Evolutionary conservation across 2,888 invertebrate genomes (phyloP), one percentile per base, ranked within the genome.

Genomic region (Creontiades dilutus): DNA sequence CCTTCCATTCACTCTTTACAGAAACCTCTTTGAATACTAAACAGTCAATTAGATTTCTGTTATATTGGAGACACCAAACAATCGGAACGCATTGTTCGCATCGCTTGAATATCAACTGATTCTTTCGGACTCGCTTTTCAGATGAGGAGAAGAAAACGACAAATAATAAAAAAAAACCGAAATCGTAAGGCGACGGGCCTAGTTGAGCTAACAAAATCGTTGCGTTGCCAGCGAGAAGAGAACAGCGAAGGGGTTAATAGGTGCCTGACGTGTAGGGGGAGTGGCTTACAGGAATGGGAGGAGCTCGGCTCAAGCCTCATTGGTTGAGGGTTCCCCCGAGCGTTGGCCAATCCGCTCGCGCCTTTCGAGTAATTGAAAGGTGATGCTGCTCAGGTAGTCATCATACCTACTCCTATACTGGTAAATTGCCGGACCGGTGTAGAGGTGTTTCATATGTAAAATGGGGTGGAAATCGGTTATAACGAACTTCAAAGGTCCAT

Each of bases 1-100:
- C 57, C 85, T 85, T 85, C 85, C 85, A 85, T 85, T 85, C 57
- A 61, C 85, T 47, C 78, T 78, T 78, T 78, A 78, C 78, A 46
- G 47, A 78, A 68, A 23, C 68, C 78, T 37, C 78, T 46, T 19
- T 37, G 78, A 78, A 78, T 78, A 78, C 78, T 78, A 78, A 78
- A 46, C 28, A 78, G 78, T 78, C 78, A 78, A 78, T 78, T 78
- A 78, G 78, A 68, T 68, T 68, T 68, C 68, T 68, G 68, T 37
- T 37, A 37, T 68, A 68, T 68, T 23, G 19, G 68, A 68, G 68
- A 68, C 23, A 68, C 23, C n/a, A 27, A 68, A 68, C 68, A n/a
- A 68, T 0, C 11, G 68, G 23, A 68, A 23, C 68, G 19, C 68
- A 68, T 23, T 68, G 68, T 68, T 68, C 27, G 57, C n/a, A n/a